A percentile compares a stretch with the other conserved stretches of the same genome.
Conservation (phyloP, 2,888 invertebrate species). For the Drosophila gaucha region DNA sequence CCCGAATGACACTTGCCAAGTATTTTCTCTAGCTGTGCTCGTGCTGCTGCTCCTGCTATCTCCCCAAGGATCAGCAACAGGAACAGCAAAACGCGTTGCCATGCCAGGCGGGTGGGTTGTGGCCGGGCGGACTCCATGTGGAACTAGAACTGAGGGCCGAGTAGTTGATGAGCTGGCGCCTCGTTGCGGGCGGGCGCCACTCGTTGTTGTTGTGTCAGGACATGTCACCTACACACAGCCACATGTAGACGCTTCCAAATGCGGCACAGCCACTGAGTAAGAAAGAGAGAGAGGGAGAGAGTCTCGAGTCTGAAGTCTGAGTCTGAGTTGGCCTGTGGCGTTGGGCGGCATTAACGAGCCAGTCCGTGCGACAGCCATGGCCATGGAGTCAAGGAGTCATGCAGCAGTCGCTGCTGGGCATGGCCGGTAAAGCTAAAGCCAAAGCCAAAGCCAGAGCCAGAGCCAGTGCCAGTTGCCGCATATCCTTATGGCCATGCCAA, state of each 20-base stretch:
- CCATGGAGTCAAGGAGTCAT: conserved; percentile 45
- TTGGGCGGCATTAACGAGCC: conserved; percentile 69
- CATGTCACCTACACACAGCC: conserved; percentile 73
- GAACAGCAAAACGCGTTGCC: conserved; percentile 55
- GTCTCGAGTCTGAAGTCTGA: conserved; percentile 15
- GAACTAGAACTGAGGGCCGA: conserved; percentile 31
- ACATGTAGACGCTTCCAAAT: conserved; percentile 45
- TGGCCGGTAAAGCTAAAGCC: conserved; percentile 19
- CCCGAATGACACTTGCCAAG: conserved; percentile 63
- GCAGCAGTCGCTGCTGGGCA: conserved; percentile 41
- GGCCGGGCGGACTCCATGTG: conserved; percentile 18
- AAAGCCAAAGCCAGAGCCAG: conserved; percentile 17
- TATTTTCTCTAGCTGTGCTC: conserved; percentile 35
- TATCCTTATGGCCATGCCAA: conserved; percentile 40
- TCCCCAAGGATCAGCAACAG: conserved; percentile 67
- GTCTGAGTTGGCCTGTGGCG: conserved; percentile 48
- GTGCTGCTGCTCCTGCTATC: conserved; percentile 26
- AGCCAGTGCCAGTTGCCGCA: conserved; percentile 12
- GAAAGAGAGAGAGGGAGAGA: neutral
- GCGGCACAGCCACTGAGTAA: neutral
- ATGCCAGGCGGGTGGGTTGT: conserved; percentile 30
- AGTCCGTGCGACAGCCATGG: conserved; percentile 27
- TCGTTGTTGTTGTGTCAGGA: conserved; percentile 64
- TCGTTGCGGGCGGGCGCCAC: conserved; percentile 47
- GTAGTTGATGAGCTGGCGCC: conserved; percentile 81